These are phyloP conservation scores for Dasypolia templi DNA, from an alignment of 2,888 invertebrate species.

Conservation along the genomic window DNA sequence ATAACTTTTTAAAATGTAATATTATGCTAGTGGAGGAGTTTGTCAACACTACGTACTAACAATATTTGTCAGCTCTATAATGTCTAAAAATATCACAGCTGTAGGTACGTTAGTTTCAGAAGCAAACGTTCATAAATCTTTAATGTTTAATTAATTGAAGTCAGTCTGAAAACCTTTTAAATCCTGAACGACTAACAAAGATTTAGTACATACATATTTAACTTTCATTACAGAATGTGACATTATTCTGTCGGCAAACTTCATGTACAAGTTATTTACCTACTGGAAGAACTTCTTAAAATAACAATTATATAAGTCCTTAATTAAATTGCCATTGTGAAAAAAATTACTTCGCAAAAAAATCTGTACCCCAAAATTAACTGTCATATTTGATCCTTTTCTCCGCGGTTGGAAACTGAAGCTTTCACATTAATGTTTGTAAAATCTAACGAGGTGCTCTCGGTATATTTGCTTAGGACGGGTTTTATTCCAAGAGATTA, in stretches of 20 bases:
- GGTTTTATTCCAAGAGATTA: constrained; percentile 73
- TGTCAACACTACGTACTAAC: constrained; percentile 9
- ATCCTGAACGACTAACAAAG: constrained; percentile 4
- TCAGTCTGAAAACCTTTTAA: constrained; percentile 16
- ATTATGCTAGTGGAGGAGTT: constrained; percentile 16
- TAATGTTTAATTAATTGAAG: constrained; percentile 20
- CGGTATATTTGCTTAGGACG: constrained; percentile 74
- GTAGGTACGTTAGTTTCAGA: not conserved
- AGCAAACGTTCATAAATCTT: not conserved
- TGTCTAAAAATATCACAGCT: not conserved
- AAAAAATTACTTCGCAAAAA: constrained; percentile 11
- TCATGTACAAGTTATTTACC: not conserved
- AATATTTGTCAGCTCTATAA: constrained; percentile 8
- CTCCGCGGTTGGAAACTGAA: constrained; percentile 47
- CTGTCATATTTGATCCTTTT: constrained; percentile 38
- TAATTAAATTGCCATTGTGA: constrained; percentile 31
- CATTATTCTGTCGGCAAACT: constrained; percentile 17
- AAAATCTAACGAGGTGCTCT: constrained; percentile 61
- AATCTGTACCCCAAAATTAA: constrained; percentile 3
- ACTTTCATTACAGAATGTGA: not conserved
- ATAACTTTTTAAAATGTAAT: constrained; percentile 45
- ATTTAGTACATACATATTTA: not conserved
- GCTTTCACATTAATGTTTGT: constrained; percentile 50
- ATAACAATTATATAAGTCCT: not conserved
- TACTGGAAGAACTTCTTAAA: constrained; percentile 6